Evolutionary conservation across 2,888 invertebrate species (phyloP), one percentile per base, ranked within the genome.

Genomic region (Phalera bucephala): DNA sequence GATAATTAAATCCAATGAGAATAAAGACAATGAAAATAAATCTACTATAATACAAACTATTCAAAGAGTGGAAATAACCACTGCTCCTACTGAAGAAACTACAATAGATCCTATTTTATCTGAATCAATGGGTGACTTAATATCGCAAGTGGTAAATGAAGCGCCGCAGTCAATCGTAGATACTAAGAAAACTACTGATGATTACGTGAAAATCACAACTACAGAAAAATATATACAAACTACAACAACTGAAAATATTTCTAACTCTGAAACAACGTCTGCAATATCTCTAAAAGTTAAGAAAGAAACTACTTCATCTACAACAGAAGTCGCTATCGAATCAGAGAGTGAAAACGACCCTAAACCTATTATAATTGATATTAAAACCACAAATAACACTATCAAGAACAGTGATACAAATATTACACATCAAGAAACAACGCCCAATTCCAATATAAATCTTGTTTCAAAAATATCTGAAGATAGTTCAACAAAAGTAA

Each of bases 81-180:
- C 63, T 3, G 17, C 31, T 45, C 19, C 46, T 11, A 26, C 54
- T 22, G 62, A 65, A 32, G 57, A 45, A 19, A 77, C 77, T 14
- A 79, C 82, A 2, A 78, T 85, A 8, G 89, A 89, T 53, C 73
- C 80, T 31, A 69, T 85, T 45, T 61, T 90, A 44, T 79, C 86
- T 1, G 88, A 82, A 46, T 90, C 90, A 1, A 87, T 90, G 80
- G 85, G 71, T 36, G 87, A 90, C 60, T 68, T 90, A 51, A 22
- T 90, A n/a, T 89, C 84, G n/a, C 90, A 90, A 70, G 76, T 90
- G 35, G 85, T 81, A 3, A 72, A 87, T 54, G 64, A 76, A 54
- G 64, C 59, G 11, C 78, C 79, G 0, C 70, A 78, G 42, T 46
- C 72, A 6, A 64, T 75, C 28, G 13, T 69, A 17, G 52, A 60